Base-by-base conservation (phyloP, 1,140 invertebrate genomes). In the Drosophila punjabiensis region DNA sequence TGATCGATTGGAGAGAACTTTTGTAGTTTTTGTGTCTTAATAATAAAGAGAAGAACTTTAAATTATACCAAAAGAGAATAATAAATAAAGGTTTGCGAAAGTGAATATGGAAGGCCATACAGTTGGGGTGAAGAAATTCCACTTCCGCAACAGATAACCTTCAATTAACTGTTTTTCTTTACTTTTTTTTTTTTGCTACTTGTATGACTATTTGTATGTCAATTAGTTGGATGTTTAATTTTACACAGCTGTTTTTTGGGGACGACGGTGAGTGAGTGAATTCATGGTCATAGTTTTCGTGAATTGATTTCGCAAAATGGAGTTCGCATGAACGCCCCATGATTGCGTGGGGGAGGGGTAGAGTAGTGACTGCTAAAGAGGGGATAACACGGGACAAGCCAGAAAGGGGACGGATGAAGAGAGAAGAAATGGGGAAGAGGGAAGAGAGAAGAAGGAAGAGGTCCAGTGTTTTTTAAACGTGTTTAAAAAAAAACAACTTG, bases 401-500 rank as follows among this genome's bases (percentile, higher is more conserved):
- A 32, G 33, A 14, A 20, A 48, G 8, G 24, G 18, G 16, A 11
- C 28, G 24, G 0, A 30, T 24, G 48, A 50, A 50, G 52, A 14
- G 18, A 24, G 18, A 56, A 24, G 24, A 55, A 24, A 45, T 50
- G 47, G 43, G 28, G 35, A 14, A 32, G 20, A 39, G 35, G 20
- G 33, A 28, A n/a, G 33, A 10, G 13, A 9, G 33, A 35, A 5
- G 33, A 13, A 10, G 53, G 53, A 35, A 35, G 18, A 35, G 52
- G 43, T 14, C 20, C 24, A 48, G 60, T 35, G 43, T 43, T 48
- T 39, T 39, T 71, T 37, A 81, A 88, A 83, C 84, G 69, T 88
- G 77, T 88, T 87, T 69, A 48, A 78, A 64, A 78, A 64, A 52
- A 88, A 86, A 76, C 71, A 69, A 83, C 80, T 87, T 84, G 33